Base-by-base conservation (phyloP, 1,140 invertebrate species). In the Hestina assimilis region DNA sequence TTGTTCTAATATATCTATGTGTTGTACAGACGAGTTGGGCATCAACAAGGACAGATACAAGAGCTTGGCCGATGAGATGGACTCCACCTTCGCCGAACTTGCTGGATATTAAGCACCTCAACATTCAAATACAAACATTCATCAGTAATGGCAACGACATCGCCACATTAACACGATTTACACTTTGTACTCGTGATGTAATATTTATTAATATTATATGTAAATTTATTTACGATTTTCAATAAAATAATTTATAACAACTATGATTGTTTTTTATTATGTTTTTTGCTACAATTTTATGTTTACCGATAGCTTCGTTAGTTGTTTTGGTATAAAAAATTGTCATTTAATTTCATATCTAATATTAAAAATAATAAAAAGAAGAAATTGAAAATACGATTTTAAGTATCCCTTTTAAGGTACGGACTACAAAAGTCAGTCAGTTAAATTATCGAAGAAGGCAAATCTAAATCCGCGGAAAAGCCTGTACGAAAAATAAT, bases 11-110 rank as follows among this genome's bases (percentile, higher is more conserved):
- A 14, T 14, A 17, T 26, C 26, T 20, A 3, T 61, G 46, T 62
- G 21, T 33, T 59, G 19, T 12, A 47, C 92, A 99, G 98, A 99
- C 91, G 98, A 99, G 91, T 92, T 99, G 90, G 96, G 98, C 78
- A 95, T 97, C 92, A 98, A 99, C 93, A 99, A 99, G 93, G 97
- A 99, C 92, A 96, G 96, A 93, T 99, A 98, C 95, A 99, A 99
- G 93, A 94, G 93, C 66, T 90, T 95, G 89, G 94, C 94, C 75
- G 97, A 99, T 90, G 98, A 99, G 90, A 95, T 99, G 95, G 97
- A 99, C 92, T 94, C 95, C 85, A 98, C 97, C 81, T 98, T 98
- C 91, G 96, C 96, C 85, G 97, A 99, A 92, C 93, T 99, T 93
- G 94, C 94, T 70, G 94, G 94, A 83, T 95, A 95, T 85, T 95